Percentiles rank a stretch among this genome's conserved stretches.
These are phyloP conservation scores for Isotomurus palustris DNA, from an alignment of 2,888 invertebrate species.

Conservation along the genomic window DNA sequence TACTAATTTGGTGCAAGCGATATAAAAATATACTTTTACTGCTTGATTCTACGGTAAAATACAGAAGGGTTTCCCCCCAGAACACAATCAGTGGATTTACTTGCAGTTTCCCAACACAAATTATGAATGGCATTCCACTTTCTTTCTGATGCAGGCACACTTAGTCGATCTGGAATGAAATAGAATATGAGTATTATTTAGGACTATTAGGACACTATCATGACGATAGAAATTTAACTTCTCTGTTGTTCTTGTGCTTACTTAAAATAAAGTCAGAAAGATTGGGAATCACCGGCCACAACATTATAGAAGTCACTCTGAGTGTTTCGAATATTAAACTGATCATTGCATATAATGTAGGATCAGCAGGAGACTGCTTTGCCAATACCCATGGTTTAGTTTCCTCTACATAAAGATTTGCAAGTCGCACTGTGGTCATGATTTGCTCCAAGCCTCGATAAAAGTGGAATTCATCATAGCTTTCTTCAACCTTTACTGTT, in stretches of 20 bases:
- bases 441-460: slow-evolving; percentile 76
- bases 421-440: slow-evolving; percentile 66
- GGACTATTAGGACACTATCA: background rate
- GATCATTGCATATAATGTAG: slow-evolving; percentile 66
- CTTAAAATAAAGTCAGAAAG: slow-evolving; percentile 62
- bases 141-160: slow-evolving; percentile 10
- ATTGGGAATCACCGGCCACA: slow-evolving; percentile 81
- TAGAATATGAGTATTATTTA: background rate
- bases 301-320: slow-evolving; percentile 69
- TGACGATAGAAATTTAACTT: too few species aligned
- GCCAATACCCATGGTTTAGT: slow-evolving; percentile 83
- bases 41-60: slow-evolving; percentile 2
- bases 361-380: slow-evolving; percentile 54
- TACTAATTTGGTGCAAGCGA: too few species aligned
- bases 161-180: slow-evolving; percentile 18
- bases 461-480: slow-evolving; percentile 72
- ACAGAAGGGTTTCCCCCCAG: background rate
- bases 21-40: too few species aligned
- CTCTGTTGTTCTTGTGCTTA: too few species aligned
- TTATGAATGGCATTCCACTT: slow-evolving; percentile 12
- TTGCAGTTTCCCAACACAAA: background rate
- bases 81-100: background rate
- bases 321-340: slow-evolving; percentile 80
- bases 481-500: slow-evolving; percentile 60
- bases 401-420: slow-evolving; percentile 81